These are phyloP conservation scores for Chrysochloris asiatica DNA, from an alignment of 2,113 vertebrate genomes.

Conservation along the genomic window DNA sequence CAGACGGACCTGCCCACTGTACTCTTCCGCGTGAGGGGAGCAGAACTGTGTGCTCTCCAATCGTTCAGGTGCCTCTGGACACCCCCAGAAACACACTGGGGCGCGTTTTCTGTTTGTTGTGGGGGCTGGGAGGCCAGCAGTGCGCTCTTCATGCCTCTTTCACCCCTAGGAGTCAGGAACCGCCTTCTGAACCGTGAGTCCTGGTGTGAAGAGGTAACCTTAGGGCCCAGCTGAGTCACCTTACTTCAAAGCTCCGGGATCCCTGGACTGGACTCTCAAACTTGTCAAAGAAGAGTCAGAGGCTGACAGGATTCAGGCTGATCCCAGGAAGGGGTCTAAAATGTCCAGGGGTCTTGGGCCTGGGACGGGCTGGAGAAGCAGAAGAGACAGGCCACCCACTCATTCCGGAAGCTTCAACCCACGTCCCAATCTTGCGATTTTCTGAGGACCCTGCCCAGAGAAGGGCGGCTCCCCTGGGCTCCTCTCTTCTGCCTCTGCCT, in stretches of 20 bases:
- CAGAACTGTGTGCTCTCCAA: not conserved
- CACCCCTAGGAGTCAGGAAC: not conserved
- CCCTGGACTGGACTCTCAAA: not conserved
- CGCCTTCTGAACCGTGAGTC: not conserved
- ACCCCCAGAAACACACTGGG: not conserved
- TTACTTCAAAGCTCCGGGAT: not conserved
- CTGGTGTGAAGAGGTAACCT: not conserved
- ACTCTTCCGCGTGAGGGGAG: slow-evolving; percentile 41
- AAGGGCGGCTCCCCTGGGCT: slow-evolving; percentile 5
- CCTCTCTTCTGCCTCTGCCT: slow-evolving; percentile 27
- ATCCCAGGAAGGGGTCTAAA: not conserved
- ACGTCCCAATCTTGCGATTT: not conserved
- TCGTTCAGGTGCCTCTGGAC: not conserved
- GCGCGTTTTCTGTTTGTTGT: not conserved
- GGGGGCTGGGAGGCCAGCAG: not conserved
- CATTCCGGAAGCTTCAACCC: not conserved
- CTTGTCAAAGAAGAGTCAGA: not conserved
- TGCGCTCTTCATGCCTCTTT: slow-evolving; percentile 7
- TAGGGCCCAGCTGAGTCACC: not conserved
- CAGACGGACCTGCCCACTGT: slow-evolving; percentile 51
- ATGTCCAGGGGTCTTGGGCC: not conserved
- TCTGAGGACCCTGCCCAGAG: not conserved
- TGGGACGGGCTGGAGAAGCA: not conserved
- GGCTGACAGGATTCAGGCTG: not conserved
- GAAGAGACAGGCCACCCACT: not conserved